Evolutionary conservation across 2,113 vertebrate species (phyloP), one percentile per base, ranked within the genome.

Genomic region (Phylloscopus whistleri): DNA sequence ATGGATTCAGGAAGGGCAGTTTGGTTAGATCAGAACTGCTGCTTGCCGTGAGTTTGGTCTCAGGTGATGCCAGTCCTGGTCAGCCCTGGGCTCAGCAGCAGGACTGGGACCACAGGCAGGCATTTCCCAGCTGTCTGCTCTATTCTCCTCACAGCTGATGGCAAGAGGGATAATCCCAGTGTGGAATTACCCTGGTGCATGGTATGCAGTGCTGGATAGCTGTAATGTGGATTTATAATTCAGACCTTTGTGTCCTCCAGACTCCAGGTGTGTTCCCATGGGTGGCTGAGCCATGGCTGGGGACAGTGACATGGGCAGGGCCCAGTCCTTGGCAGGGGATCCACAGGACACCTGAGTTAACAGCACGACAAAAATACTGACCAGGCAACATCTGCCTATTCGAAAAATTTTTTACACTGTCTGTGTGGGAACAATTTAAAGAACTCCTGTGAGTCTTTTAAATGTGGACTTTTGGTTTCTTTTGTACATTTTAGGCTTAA

Each of bases 231-330:
- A 16, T 81, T 41, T 64, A 39, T 30, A 12, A 46, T 23, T 64
- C 44, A 41, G 79, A n/a, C 8, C 24, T 48, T 63, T 15, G 35
- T 11, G 53, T 62, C 14, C 60, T 51, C 1, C 14, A 62, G 39
- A 41, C 27, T 30, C 13, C 30, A 48, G 74, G 8, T 17, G 24
- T 58, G 64, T 8, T 49, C 49, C 39, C 1, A 0, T 2, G 52
- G 1, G 3, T 3, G 14, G 55, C 62, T 53, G 58, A 70, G 58
- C 53, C 26, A 3, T 0, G 1, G 39, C 56, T 67, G 46, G 5
- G 39, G 33, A 33, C 24, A 31, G n/a, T 7, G 67, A 10, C 22
- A 3, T 1, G 4, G 44, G 39, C 53, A 77, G 23, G 46, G 23
- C 27, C 27, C 17, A 1, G 16, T 9, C 46, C 68, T 33, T 10